phyloP scores from a whole-genome alignment of 53 echinoderm and acorn worm species.

The Antedon mediterranea region DNA sequence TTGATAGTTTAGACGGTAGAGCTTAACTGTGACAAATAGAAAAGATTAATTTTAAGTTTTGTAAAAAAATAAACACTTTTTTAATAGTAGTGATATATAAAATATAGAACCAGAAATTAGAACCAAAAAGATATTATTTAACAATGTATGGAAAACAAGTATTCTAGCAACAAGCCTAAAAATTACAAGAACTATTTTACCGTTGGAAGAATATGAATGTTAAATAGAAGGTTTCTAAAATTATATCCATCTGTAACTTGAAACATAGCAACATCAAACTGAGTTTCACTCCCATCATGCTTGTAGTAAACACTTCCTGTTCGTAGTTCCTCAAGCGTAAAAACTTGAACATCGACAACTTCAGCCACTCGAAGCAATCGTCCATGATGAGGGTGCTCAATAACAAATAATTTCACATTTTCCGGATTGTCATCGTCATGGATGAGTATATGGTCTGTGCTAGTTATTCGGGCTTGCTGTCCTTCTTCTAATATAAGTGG shows the following conservation, averaged over 20 bases:
- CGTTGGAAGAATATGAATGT: conserved; percentile 67
- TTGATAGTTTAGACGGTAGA: too few species aligned
- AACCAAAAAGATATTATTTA: too few species aligned
- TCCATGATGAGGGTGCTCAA: conserved; percentile 78
- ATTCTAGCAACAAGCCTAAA: too few species aligned
- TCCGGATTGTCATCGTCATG: conserved; percentile 83
- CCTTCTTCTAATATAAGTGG: conserved; percentile 82
- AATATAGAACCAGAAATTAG: too few species aligned
- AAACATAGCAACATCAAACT: conserved; percentile 48
- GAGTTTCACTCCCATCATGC: conserved; percentile 84
- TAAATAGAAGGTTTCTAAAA: conserved; percentile 75
- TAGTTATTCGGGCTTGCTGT: conserved; percentile 41
- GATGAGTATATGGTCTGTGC: conserved; percentile 54
- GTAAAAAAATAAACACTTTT: too few species aligned
- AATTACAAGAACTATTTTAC: conserved; percentile 14
- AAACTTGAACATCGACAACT: conserved; percentile 25
- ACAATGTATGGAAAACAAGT: too few species aligned
- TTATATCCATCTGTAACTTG: conserved; percentile 92
- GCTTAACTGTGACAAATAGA: too few species aligned
- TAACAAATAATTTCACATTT: conserved; percentile 52
- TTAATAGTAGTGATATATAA: too few species aligned
- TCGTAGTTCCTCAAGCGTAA: conserved; percentile 42
- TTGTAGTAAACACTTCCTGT: conserved; percentile 57
- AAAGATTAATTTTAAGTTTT: too few species aligned
- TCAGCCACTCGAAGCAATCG: conserved; percentile 45